These are phyloP conservation scores for Lytechinus variegatus DNA, from an alignment of 35 echinoderm and acorn worm genomes.

Conservation along the genomic window DNA sequence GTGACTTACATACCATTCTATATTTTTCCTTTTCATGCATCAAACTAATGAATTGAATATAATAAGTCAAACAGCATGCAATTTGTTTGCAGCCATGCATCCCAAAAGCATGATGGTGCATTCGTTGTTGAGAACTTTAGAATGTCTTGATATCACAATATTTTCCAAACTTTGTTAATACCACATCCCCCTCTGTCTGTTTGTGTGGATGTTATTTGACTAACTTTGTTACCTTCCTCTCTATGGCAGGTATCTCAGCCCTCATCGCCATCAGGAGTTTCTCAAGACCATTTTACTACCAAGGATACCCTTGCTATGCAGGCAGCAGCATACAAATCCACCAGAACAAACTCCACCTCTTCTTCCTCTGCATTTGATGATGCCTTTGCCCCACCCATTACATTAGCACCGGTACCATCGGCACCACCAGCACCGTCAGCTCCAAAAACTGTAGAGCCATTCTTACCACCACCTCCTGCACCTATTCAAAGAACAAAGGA, in stretches of 20 bases:
- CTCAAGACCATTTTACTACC: not conserved
- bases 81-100: too few species aligned
- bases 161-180: too few species aligned
- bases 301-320: constrained; percentile 4
- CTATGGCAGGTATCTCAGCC: not conserved
- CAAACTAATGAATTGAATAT: too few species aligned
- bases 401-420: not conserved
- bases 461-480: constrained; percentile 20
- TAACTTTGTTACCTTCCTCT: not conserved
- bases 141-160: too few species aligned
- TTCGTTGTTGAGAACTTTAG: too few species aligned
- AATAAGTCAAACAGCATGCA: too few species aligned
- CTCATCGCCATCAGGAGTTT: not conserved
- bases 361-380: constrained; percentile 4
- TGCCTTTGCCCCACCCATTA: constrained; percentile 7
- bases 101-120: too few species aligned
- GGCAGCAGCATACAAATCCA: constrained; percentile 11
- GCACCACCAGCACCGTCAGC: not conserved
- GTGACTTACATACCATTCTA: too few species aligned
- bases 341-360: not conserved
- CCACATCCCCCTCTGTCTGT: too few species aligned
- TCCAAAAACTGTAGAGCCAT: not conserved
- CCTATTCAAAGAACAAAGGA: not conserved
- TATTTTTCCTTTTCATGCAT: too few species aligned
- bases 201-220: too few species aligned